Evolutionary conservation across 2,797 vertebrate genomes (phyloP), one percentile per base, ranked within the genome.

Genomic region (Poecile montanus): DNA sequence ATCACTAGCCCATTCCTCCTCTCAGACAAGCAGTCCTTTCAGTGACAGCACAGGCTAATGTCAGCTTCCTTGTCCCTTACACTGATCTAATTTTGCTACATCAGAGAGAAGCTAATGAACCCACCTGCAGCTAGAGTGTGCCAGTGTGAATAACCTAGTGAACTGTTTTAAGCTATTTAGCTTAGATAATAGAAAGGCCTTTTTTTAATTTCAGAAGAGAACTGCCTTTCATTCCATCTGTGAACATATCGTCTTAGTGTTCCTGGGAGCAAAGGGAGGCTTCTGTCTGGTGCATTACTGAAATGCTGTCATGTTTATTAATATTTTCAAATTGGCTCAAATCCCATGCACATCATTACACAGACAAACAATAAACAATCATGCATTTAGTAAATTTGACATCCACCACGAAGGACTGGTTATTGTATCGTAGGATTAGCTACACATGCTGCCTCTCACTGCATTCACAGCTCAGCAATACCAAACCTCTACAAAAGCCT

Each of bases 381-480:
- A 26, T 16, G 57, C 29, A 73, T 97, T 96, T 91, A 96, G 76
- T 73, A 79, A 85, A 91, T 88, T 60, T 6, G 4, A 85, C 88
- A 81, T 85, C 81, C 68, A 80, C 74, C 44, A 62, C 0, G 4
- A 91, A 83, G 86, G 75, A 83, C 53, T 80, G 81, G 45, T 81
- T 95, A 85, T 95, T 97, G 84, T 97, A 32, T 58, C 25, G 6
- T n/a, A 61, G 88, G 93, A 97, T 97, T 96, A 96, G 94, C 71
- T 62, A 91, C 48, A 79, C 61, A 93, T 1, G 1, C 68, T 76
- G 79, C 89, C 56, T 92, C 79, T 92, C 1, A 0, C 54, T 14
- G 20, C 5, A 3, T 50, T 95, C 81, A 68, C 48, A 81, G 82
- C 60, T 91, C 91, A 89, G 70, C 73, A 88, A 58, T 74, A 88